Conservation (phyloP, 2,888 invertebrate genomes). For the Dorcus hopei region DNA sequence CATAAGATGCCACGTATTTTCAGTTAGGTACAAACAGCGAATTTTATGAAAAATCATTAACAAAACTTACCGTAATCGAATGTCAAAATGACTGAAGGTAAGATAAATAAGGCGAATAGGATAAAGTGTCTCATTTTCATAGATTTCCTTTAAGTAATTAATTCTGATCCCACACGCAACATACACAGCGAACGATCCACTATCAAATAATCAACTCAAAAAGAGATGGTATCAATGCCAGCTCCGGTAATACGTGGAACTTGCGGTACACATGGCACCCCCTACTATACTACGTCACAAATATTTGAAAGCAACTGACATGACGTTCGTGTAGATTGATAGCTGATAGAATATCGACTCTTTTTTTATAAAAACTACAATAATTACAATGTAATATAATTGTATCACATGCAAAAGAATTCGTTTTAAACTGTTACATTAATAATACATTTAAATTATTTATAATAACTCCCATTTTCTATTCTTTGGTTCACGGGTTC, state of each 20-base stretch:
- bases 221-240: conserved; percentile 6
- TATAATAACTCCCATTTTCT: no score
- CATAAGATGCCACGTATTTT: conserved; percentile 51
- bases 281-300: conserved; percentile 22
- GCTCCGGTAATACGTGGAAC: conserved; percentile 43
- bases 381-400: no score
- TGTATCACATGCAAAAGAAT: no score
- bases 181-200: conserved; percentile 7
- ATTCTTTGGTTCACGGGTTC: no score
- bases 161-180: conserved; percentile 2
- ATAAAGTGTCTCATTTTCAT: conserved; percentile 65
- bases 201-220: conserved; percentile 3
- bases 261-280: conserved; percentile 45
- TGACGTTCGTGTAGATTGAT: background rate
- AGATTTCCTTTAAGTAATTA: background rate
- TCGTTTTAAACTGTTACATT: no score
- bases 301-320: background rate
- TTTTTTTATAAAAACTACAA: no score
- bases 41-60: conserved; percentile 32
- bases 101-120: conserved; percentile 62
- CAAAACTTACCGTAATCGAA: conserved; percentile 68
- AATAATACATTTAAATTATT: no score
- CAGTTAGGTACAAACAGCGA: conserved; percentile 9
- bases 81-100: conserved; percentile 70
- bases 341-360: background rate